Evolutionary conservation across 2,113 vertebrate species (phyloP).

Genomic region (Cyrtonyx montezumae): DNA sequence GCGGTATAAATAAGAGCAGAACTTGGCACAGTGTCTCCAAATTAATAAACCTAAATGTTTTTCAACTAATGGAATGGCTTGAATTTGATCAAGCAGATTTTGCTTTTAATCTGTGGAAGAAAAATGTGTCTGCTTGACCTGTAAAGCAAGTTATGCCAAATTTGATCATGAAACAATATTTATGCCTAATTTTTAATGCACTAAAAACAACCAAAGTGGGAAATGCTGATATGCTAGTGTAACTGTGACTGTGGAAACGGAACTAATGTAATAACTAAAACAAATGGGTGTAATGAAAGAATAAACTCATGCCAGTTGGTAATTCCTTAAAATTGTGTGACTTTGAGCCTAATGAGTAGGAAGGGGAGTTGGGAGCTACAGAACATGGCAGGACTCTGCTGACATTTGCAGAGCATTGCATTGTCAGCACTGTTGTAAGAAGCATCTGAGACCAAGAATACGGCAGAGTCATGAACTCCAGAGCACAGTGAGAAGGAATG

Average conservation of each 20-base stretch:
- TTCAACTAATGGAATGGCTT: conserved; percentile 24
- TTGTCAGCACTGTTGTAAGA: conserved; percentile 1
- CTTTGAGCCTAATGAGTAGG: background rate
- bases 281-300: conserved; percentile 45
- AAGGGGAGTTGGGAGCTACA: background rate
- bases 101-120: conserved; percentile 53
- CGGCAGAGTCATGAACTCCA: background rate
- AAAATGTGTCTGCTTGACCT: conserved; percentile 61
- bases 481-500: background rate
- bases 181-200: conserved; percentile 53
- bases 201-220: conserved; percentile 62
- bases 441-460: background rate
- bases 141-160: conserved; percentile 60
- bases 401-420: conserved; percentile 29
- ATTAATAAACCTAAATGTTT: conserved; percentile 52
- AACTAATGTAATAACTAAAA: conserved; percentile 71
- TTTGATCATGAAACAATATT: conserved; percentile 49
- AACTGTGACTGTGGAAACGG: conserved; percentile 46
- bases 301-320: conserved; percentile 18
- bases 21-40: background rate
- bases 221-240: conserved; percentile 59
- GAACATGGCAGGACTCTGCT: background rate
- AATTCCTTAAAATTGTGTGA: conserved; percentile 48
- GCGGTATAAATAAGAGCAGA: conserved; percentile 24
- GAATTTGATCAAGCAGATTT: conserved; percentile 34